phyloP scores from a whole-genome alignment of 2,113 vertebrate species.

The Podarcis muralis region DNA sequence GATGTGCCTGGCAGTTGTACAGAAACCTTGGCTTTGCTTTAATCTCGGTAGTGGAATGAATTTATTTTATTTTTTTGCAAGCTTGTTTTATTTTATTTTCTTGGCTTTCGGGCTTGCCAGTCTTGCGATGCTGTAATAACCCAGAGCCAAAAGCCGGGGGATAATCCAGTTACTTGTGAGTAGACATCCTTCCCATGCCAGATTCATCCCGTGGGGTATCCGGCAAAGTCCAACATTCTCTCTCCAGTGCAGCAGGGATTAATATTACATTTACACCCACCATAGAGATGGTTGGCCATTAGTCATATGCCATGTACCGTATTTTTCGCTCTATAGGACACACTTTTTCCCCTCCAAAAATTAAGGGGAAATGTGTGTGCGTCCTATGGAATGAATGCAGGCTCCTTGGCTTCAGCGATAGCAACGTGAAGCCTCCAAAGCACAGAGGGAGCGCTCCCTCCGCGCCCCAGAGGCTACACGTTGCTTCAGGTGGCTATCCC shows the following conservation, averaged over 20 bases:
- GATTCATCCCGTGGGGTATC: not conserved
- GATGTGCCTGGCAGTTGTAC: conserved; percentile 43
- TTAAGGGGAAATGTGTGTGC: too few species aligned
- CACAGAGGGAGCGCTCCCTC: too few species aligned
- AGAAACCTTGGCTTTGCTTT: conserved; percentile 49
- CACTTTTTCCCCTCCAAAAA: too few species aligned
- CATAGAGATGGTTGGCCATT: not conserved
- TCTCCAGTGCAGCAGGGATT: not conserved
- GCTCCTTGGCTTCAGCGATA: too few species aligned
- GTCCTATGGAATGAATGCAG: too few species aligned
- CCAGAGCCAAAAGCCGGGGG: not conserved
- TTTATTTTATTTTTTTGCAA: conserved; percentile 39
- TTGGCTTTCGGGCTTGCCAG: conserved; percentile 41
- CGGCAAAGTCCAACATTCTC: not conserved
- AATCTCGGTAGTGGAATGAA: conserved; percentile 54
- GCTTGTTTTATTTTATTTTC: conserved; percentile 17
- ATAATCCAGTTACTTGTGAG: not conserved
- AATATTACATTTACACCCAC: not conserved
- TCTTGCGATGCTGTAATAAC: conserved; percentile 37
- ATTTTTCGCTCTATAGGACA: too few species aligned
- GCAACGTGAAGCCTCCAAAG: too few species aligned
- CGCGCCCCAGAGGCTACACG: too few species aligned
- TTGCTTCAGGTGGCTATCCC: too few species aligned
- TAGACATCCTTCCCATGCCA: conserved; percentile 20
- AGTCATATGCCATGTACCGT: rapidly evolving